Evolutionary conservation across 2,797 vertebrate genomes (phyloP).

Genomic region (Acanthopagrus latus): DNA sequence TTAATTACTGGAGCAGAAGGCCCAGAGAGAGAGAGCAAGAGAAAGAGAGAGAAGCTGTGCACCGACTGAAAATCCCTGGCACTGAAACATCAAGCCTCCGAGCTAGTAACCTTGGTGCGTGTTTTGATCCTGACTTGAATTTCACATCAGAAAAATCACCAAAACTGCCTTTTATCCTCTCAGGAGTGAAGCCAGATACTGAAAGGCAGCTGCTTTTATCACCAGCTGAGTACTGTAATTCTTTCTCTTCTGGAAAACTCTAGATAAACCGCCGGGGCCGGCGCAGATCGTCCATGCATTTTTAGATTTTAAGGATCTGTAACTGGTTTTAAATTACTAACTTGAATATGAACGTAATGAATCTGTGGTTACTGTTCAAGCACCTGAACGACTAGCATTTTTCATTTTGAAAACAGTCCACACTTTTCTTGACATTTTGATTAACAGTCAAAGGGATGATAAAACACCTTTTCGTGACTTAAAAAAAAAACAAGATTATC

Average conservation of each 20-base stretch:
- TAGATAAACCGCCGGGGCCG: slow-evolving; percentile 23
- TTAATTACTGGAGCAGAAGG: slow-evolving; percentile 18
- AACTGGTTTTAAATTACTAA: slow-evolving; percentile 35
- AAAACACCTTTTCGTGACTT: too few relatives aligned
- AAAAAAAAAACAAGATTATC: too few relatives aligned
- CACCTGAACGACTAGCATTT: too few relatives aligned
- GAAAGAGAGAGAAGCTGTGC: slow-evolving; percentile 23
- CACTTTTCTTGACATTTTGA: too few relatives aligned
- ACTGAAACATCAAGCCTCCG: slow-evolving; percentile 40
- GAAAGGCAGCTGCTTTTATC: slow-evolving; percentile 65
- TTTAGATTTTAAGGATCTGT: slow-evolving; percentile 33
- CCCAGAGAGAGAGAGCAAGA: slow-evolving; percentile 29
- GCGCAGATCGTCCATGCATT: slow-evolving; percentile 23
- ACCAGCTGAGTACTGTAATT: slow-evolving; percentile 48
- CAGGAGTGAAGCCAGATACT: slow-evolving; percentile 49
- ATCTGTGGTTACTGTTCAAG: background rate
- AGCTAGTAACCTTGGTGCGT: slow-evolving; percentile 50
- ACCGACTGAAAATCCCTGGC: slow-evolving; percentile 57
- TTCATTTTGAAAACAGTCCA: too few relatives aligned
- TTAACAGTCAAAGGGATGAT: too few relatives aligned
- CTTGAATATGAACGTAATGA: too few relatives aligned
- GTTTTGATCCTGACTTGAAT: slow-evolving; percentile 71
- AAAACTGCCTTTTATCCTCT: slow-evolving; percentile 68
- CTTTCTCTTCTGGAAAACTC: slow-evolving; percentile 33
- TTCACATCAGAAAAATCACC: slow-evolving; percentile 70